Evolutionary conservation across 2,113 vertebrate genomes (phyloP), one percentile per base, ranked within the genome.

Genomic region (Nannospalax galili): DNA sequence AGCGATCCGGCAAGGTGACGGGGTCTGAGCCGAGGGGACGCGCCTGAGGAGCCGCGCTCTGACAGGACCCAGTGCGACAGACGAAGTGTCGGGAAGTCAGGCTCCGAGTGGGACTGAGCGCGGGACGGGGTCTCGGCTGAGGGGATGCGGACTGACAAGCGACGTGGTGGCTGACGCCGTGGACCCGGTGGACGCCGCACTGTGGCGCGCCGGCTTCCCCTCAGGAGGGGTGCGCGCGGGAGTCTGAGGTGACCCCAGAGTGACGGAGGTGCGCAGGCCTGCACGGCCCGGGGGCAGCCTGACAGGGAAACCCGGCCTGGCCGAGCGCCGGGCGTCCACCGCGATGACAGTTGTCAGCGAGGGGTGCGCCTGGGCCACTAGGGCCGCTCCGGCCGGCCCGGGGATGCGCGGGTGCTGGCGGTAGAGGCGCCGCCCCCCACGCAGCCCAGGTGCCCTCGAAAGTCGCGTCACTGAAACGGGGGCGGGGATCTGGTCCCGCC

Each of bases 351-450:
- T 48, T 67, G 65, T 67, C 37, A 5, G 52, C 30, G 85, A 28
- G 69, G 84, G 67, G 67, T 32, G n/a, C 45, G 48, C 15, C 48
- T 1, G 67, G 28, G 84, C 48, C 7, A 10, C 67, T 8, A n/a
- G 1, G n/a, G 35, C 84, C 48, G 37, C 5, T 52, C 1, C 74
- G 2, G 40, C 0, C 4, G 7, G 42, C 32, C 8, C 20, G 2
- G 0, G 32, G 60, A 35, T 28, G 45, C 16, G 17, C 81, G 12
- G 65, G 62, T 24, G 73, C 22, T 32, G 40, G 20, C 10, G 3
- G 28, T 24, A 26, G 37, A 26, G 37, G 42, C 40, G 84, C 17
- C 58, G 37, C 77, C 45, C 35, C 30, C 78, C 3, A 64, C 45
- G 32, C 56, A 11, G 32, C 37, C 45, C 84, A 85, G 84, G 65